Percentiles rank a stretch among this genome's conserved stretches.
Conservation (phyloP, 2,888 invertebrate species). For the Petrolisthes manimaculis region DNA sequence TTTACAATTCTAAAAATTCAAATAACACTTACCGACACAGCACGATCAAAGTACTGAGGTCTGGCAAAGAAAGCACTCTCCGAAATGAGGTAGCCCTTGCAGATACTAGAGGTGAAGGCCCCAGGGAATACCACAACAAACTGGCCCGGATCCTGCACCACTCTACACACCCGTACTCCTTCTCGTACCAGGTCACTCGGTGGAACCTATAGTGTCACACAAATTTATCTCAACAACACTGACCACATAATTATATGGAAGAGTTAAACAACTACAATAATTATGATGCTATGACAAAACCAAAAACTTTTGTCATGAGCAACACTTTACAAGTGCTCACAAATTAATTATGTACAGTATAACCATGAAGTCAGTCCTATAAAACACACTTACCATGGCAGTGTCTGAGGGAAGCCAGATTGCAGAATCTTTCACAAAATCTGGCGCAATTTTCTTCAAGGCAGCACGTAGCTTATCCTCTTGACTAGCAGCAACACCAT, state of each 20-base stretch:
- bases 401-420: slow-evolving; percentile 93
- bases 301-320: too few relatives aligned
- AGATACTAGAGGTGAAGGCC: slow-evolving; percentile 88
- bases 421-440: slow-evolving; percentile 66
- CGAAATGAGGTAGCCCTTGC: slow-evolving; percentile 88
- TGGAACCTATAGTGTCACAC: slow-evolving; percentile 75
- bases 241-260: too few relatives aligned
- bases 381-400: slow-evolving; percentile 72
- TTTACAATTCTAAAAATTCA: too few relatives aligned
- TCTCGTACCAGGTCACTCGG: slow-evolving; percentile 82
- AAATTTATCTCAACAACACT: not conserved
- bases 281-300: too few relatives aligned
- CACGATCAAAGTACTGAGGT: slow-evolving; percentile 79
- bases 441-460: slow-evolving; percentile 81
- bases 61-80: slow-evolving; percentile 94
- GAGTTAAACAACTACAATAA: too few relatives aligned
- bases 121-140: slow-evolving; percentile 91
- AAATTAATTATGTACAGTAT: too few relatives aligned
- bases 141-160: slow-evolving; percentile 88
- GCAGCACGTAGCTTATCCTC: slow-evolving; percentile 82
- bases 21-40: slow-evolving; percentile 53
- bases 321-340: too few relatives aligned
- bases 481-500: slow-evolving; percentile 84
- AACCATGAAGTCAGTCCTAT: too few relatives aligned
- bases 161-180: slow-evolving; percentile 82